phyloP scores from a whole-genome alignment of 1,140 invertebrate genomes.

The Bombus confusus region DNA sequence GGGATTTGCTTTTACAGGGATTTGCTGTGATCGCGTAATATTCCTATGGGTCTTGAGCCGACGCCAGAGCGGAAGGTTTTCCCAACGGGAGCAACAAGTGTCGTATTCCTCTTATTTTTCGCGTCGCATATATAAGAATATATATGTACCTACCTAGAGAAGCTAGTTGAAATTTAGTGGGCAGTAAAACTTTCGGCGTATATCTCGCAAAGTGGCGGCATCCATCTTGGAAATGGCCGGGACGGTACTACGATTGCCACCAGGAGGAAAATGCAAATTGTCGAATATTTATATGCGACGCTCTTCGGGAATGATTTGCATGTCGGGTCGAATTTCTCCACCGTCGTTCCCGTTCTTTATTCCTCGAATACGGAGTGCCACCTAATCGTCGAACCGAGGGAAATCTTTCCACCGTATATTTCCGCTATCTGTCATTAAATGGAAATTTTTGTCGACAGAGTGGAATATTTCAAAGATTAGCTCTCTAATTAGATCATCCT shows the following conservation, averaged over 20 bases:
- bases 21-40: conserved; percentile 8
- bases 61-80: conserved; percentile 46
- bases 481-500: neutral
- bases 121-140: conserved; percentile 57
- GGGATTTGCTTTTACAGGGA: conserved; percentile 9
- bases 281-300: conserved; percentile 73
- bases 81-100: conserved; percentile 72
- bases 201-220: conserved; percentile 76
- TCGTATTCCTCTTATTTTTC: conserved; percentile 72
- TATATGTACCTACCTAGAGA: conserved; percentile 38
- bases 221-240: conserved; percentile 76
- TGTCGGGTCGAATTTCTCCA: conserved; percentile 50
- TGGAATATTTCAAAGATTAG: neutral
- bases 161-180: conserved; percentile 76
- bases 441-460: neutral
- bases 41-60: conserved; percentile 20
- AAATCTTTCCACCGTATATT: conserved; percentile 27
- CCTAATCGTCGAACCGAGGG: conserved; percentile 45
- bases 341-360: conserved; percentile 22
- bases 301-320: conserved; percentile 70
- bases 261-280: conserved; percentile 73
- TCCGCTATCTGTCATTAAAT: neutral
- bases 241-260: conserved; percentile 54
- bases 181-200: conserved; percentile 77
- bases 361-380: conserved; percentile 43